Conservation (phyloP, 2,113 vertebrate genomes). For the Periophthalmus modestus region DNA sequence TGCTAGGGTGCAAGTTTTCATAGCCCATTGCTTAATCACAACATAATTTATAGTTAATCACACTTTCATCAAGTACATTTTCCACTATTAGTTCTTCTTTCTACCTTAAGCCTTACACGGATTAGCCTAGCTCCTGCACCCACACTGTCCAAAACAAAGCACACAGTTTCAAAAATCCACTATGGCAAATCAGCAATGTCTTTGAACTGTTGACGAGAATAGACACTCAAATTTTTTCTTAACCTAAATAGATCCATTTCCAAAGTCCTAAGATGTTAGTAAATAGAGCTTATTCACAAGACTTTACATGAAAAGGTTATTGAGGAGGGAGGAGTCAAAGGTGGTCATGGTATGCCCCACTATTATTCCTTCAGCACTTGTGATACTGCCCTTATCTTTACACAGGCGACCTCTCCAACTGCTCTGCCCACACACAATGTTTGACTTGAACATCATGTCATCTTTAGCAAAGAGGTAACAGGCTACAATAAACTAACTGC, state of each 20-base stretch:
- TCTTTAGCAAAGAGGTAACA: constrained; percentile 10
- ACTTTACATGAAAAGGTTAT: not conserved
- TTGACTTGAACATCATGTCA: constrained; percentile 37
- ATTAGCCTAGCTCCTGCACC: not conserved
- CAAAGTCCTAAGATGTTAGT: not conserved
- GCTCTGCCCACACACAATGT: constrained; percentile 38
- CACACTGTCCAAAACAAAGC: not conserved
- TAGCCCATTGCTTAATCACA: too few relatives aligned
- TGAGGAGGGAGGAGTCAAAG: not conserved
- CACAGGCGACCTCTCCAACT: constrained; percentile 12
- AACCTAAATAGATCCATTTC: not conserved
- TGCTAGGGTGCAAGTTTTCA: too few relatives aligned
- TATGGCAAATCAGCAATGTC: constrained; percentile 40
- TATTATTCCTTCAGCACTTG: constrained; percentile 35
- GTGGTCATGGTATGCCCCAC: constrained; percentile 10
- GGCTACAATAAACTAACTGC: constrained; percentile 12
- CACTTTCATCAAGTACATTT: not conserved
- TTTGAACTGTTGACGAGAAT: constrained; percentile 31
- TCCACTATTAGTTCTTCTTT: not conserved
- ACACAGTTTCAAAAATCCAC: constrained; percentile 16
- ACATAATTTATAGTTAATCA: too few relatives aligned
- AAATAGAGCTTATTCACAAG: not conserved
- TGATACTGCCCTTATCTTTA: constrained; percentile 24
- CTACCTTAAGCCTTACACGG: not conserved
- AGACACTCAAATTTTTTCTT: constrained; percentile 18